Conservation (phyloP, 2,888 invertebrate species). For the Tenthredo mesomela region DNA sequence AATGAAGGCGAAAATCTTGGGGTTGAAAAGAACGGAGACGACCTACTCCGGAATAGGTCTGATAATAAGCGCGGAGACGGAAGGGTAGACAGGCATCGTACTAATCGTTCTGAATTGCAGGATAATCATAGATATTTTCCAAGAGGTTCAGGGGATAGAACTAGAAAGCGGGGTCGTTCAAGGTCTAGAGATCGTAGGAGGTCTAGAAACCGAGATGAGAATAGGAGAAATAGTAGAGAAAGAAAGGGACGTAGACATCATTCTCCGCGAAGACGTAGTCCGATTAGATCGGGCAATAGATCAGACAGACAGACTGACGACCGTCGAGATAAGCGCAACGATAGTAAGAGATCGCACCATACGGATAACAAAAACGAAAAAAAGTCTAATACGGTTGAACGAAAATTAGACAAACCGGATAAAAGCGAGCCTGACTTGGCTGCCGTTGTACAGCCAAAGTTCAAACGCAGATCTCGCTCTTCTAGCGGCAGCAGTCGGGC, state of each 20-base stretch:
- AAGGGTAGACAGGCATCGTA: constrained; percentile 60
- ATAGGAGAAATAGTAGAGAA: constrained; percentile 68
- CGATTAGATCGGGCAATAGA: constrained; percentile 63
- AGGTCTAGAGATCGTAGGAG: constrained; percentile 71
- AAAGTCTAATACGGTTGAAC: constrained; percentile 57
- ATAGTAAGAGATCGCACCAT: constrained; percentile 61
- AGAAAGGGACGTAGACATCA: constrained; percentile 66
- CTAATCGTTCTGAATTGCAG: constrained; percentile 58
- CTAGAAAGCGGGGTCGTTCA: constrained; percentile 67
- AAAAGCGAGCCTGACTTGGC: constrained; percentile 55
- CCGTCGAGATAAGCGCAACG: constrained; percentile 65
- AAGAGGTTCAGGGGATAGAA: constrained; percentile 68
- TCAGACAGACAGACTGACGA: constrained; percentile 64
- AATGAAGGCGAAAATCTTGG: constrained; percentile 51
- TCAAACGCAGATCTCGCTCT: constrained; percentile 71
- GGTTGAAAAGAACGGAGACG: constrained; percentile 59
- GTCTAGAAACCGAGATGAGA: constrained; percentile 67
- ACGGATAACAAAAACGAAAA: constrained; percentile 60
- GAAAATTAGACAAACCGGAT: constrained; percentile 58
- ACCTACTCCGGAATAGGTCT: constrained; percentile 54
- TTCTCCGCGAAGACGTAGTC: constrained; percentile 68
- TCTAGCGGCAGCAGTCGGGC: constrained; percentile 70
- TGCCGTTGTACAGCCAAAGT: constrained; percentile 66
- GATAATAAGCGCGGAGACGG: constrained; percentile 61
- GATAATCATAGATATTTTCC: constrained; percentile 64